Conservation (phyloP, 2,888 invertebrate species). For the Pyrrhia umbra region DNA sequence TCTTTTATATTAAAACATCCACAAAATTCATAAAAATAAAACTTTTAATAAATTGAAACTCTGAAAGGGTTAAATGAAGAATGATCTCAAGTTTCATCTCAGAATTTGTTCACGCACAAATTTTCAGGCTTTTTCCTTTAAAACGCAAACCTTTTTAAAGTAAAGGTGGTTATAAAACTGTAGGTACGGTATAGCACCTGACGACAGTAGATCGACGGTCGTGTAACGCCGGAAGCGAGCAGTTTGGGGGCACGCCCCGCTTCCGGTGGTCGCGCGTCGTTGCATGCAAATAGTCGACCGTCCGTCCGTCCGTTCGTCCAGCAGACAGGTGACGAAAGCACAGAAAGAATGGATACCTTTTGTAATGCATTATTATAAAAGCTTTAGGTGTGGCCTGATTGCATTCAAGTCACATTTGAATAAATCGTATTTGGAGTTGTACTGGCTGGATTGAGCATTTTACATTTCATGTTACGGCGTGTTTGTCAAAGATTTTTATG, state of each 20-base stretch:
- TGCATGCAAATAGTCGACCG: constrained; percentile 84
- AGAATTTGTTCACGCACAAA: constrained; percentile 7
- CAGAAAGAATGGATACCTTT: constrained; percentile 54
- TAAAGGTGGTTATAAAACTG: constrained; percentile 51
- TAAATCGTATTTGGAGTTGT: constrained; percentile 10
- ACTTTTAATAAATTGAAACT: background rate
- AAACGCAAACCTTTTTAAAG: constrained; percentile 40
- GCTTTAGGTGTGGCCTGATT: constrained; percentile 41
- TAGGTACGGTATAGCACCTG: constrained; percentile 59
- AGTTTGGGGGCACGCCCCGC: constrained; percentile 85
- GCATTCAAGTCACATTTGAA: constrained; percentile 31
- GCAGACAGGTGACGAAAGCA: constrained; percentile 72
- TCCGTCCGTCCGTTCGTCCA: constrained; percentile 62
- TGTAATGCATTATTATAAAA: constrained; percentile 44
- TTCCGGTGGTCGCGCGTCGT: constrained; percentile 86
- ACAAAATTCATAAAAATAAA: background rate
- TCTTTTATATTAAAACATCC: background rate
- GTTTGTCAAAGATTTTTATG: background rate
- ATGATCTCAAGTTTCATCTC: background rate
- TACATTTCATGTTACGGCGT: background rate
- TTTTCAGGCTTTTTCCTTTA: constrained; percentile 11
- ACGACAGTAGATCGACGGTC: constrained; percentile 57
- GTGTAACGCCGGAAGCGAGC: constrained; percentile 80
- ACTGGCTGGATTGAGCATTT: background rate
- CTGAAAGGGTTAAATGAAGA: background rate